Evolutionary conservation across 2,888 invertebrate species (phyloP), one percentile per base, ranked within the genome.

Genomic region (Oconnorella tubifera): DNA sequence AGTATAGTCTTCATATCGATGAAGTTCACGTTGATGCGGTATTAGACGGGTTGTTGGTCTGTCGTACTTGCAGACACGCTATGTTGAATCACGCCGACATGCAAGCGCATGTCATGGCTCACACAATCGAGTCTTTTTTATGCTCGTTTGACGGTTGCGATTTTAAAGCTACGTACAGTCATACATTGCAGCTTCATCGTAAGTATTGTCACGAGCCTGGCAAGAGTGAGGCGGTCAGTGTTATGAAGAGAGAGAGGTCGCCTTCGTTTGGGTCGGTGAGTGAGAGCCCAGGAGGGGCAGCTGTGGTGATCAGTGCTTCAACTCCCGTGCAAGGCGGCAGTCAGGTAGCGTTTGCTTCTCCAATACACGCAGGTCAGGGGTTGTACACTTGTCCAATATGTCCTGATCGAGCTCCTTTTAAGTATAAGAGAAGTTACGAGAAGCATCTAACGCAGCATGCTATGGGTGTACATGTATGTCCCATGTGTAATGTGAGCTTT

Each of bases 401-500:
- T 49, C 25, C 56, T 2, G 65, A 67, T 14, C 55, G 68, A 49
- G 57, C 66, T 4, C 68, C 68, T 19, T 68, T 68, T 51, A 40
- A 56, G 4, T 68, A 68, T 48, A 40, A 59, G 33, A 55, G 59
- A 19, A 68, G 68, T 51, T 66, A 63, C 31, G 66, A 68, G 31
- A 68, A 68, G 61, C 68, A 68, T 51, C 59, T 68, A 28, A 50
- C 56, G 14, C 66, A 66, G 63, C 68, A 68, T 50, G 53, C 53
- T 27, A 50, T 48, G 33, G 64, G 49, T 10, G 40, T 33, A 2
- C 56, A 64, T 28, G 27, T 28, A 3, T 64, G 64, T 28, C 64
- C 60, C 23, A 33, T 61, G 56, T 64, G 64, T 61, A 31, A 28
- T 4, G 56, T 53, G 28, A 48, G 32, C 25, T 64, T 64, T 32